Base-by-base conservation (phyloP, 2,113 vertebrate genomes). In the Chunga burmeisteri region DNA sequence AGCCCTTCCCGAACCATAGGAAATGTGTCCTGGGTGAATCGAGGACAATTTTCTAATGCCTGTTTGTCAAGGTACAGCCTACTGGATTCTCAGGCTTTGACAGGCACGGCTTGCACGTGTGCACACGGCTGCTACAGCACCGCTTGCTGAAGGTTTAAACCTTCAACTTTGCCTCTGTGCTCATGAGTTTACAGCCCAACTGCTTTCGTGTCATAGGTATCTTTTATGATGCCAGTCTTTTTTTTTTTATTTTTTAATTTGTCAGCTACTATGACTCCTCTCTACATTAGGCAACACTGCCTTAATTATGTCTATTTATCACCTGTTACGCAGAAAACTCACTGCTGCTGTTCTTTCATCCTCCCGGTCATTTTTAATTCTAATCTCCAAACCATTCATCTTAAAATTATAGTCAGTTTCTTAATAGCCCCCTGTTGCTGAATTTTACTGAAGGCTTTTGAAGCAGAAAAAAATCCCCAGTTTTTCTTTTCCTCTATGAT, bases 381-480 rank as follows among this genome's bases (percentile, higher is more conserved):
- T 74, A 34, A 21, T 63, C 10, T 81, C 32, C 59, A 62, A 81
- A 16, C 16, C 62, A 26, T 21, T 80, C 3, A 36, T 79, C 71
- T 71, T 68, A 52, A 55, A 72, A 81, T 80, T 56, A n/a, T 22
- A 56, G 40, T 27, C 34, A 62, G 40, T 70, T 62, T 42, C 30
- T 66, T 87, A 84, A 36, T 34, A 83, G 18, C 5, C 2, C 9
- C 21, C 59, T 65, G 4, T 70, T 87, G 29, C 38, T 84, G 65
- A 86, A 58, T 62, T 66, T 91, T 87, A 62, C 49, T 21, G 55
- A 81, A 73, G 36, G 7, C 3, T 94, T 96, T 94, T 88, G 27
- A 52, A 88, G 44, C 18, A 16, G 16, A n/a, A n/a, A 79, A n/a
- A 56, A 6, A 1, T 0, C 9, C 7, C 10, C 1, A 15, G 0